Base-by-base conservation (phyloP, 2,888 invertebrate species). In the Steromphala cineraria region DNA sequence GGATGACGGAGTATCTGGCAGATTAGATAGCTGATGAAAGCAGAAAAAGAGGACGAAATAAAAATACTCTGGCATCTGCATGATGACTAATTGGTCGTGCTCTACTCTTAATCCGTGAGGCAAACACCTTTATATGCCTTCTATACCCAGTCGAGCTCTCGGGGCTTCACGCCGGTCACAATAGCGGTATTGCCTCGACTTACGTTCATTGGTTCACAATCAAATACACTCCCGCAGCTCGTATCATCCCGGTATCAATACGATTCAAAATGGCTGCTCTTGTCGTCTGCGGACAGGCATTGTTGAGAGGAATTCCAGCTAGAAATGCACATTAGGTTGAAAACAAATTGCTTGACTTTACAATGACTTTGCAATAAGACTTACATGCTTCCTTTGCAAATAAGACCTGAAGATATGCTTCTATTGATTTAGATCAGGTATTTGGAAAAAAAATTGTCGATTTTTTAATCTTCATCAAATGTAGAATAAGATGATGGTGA, bases 271-370 rank as follows among this genome's bases (percentile, higher is more conserved):
- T 53, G 55, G 53, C 24, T n/a, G 21, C 53, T 17, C 53, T 76
- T 53, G 76, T 53, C 53, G 76, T 53, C 76, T 53, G 76, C 36
- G 55, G 17, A n/a, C 28, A 46, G 55, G 76, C 53, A 76, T 76
- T 76, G 76, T 76, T 31, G 28, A 28, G 15, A 31, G 31, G 53
- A 76, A 76, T 76, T 76, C 76, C 15, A 15, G 76, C 28, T 19
- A 76, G 28, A 76, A 53, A 53, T 24, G 31, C 53, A 53, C 76
- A 76, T 76, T 76, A 28, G 53, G 36, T 53, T 55, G 24, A 53
- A 55, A 53, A 53, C 53, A 76, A 76, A 76, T 76, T 76, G 76
- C 28, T 24, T 53, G 13, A 53, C 28, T 40, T 53, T 40, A 76
- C 40, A 53, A 53, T 53, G 28, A 24, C n/a, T 10, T 53, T 19